Evolutionary conservation across 2,888 invertebrate species (phyloP), one percentile per base, ranked within the genome.

Genomic region (Embidobia sp.): DNA sequence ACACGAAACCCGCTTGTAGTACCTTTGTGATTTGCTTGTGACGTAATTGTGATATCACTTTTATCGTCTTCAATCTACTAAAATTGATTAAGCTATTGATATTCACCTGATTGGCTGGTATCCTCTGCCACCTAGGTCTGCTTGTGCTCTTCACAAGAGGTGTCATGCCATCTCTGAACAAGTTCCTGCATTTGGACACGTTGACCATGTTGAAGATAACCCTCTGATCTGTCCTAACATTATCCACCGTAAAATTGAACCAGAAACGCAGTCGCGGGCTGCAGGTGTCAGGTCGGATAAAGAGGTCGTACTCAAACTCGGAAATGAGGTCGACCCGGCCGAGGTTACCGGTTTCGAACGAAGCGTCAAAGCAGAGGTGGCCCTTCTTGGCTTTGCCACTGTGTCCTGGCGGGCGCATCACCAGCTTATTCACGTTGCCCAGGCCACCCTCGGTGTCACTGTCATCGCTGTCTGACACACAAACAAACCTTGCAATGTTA

Each of bases 171-270:
- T 94, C 93, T 80, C 96, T 94, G 87, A 96, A 98, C 44, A 98
- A 91, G 83, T 96, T 98, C 79, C 95, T 93, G 78, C 94, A 94
- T 90, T 98, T 98, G 82, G 97, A 97, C 79, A 99, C 94, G 90
- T 99, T 99, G 0, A 99, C 97, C 69, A 99, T 94, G 89, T 98
- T 98, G 90, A 99, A 98, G 83, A 99, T 95, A 1, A 98, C 98
- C 80, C 97, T 93, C 92, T 98, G 98, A 89, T 98, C 97, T 74
- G 94, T 93, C 83, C 94, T 95, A 0, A 96, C 96, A 88, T 99
- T 99, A 89, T 98, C 98, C 29, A 99, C 98, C 0, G 98, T 97
- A 87, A 99, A 99, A 90, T 99, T 98, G 90, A 98, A 99, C 99
- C 98, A 99, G 82, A 98, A 95, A 48, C 99, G 92, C 78, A 95